A percentile compares a stretch with the other conserved stretches of the same genome.
phyloP scores from a whole-genome alignment of 2,888 invertebrate genomes.

The Allophyes oxyacanthae region DNA sequence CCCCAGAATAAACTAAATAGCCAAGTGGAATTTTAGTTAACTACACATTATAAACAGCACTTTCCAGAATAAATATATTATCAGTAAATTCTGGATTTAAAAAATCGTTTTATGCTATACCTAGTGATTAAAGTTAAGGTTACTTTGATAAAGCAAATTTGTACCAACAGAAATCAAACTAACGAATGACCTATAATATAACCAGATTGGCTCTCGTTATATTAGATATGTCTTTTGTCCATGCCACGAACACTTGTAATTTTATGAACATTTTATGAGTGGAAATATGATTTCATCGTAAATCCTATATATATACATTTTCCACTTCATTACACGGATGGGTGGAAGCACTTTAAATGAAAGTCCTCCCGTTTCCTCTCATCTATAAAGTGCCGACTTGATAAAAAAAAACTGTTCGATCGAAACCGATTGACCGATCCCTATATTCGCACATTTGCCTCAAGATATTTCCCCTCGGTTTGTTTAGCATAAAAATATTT shows the following conservation, averaged over 20 bases:
- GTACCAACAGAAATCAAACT: no score
- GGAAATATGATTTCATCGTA: slow-evolving; percentile 4
- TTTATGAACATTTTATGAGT: neutral
- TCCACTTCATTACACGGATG: slow-evolving; percentile 9
- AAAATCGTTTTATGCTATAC: neutral
- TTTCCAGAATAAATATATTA: neutral
- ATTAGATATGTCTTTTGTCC: no score
- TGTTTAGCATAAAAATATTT: slow-evolving; percentile 32
- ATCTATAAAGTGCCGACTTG: slow-evolving; percentile 43
- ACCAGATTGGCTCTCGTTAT: no score
- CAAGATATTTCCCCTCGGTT: slow-evolving; percentile 30
- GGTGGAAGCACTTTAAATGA: slow-evolving; percentile 26
- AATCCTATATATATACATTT: slow-evolving; percentile 11
- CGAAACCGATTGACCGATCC: slow-evolving; percentile 49
- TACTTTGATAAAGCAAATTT: no score
- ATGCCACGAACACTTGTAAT: slow-evolving; percentile 7
- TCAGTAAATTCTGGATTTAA: neutral
- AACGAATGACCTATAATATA: no score
- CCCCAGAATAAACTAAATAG: slow-evolving; percentile 7
- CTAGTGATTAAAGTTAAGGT: neutral
- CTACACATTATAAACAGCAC: slow-evolving; percentile 1
- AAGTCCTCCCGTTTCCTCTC: slow-evolving; percentile 35
- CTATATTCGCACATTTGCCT: slow-evolving; percentile 34
- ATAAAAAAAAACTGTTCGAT: slow-evolving; percentile 45
- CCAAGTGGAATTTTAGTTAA: slow-evolving; percentile 1